Evolutionary conservation across 2,888 invertebrate genomes (phyloP).

Genomic region (Spodoptera exigua): DNA sequence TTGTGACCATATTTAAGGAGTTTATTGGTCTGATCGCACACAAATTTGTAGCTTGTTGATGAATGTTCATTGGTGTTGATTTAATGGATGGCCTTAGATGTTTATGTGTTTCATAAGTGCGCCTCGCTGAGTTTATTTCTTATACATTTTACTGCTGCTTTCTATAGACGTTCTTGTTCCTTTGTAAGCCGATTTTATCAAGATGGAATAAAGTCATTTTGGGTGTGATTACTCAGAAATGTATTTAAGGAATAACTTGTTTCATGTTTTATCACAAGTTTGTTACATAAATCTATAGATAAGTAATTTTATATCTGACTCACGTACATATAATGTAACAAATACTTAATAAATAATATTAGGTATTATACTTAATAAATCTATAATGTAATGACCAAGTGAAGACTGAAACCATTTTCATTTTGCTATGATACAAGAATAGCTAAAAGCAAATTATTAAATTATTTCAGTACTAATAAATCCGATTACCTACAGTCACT

Average conservation of each 20-base stretch:
- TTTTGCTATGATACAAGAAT: neutral
- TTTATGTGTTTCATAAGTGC: conserved; percentile 31
- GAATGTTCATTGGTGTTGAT: conserved; percentile 47
- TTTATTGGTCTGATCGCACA: conserved; percentile 61
- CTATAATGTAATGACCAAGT: too few species aligned
- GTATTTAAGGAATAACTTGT: too few species aligned
- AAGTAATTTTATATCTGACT: too few species aligned
- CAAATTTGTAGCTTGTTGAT: conserved; percentile 61
- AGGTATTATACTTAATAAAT: too few species aligned
- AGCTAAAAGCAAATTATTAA: conserved; percentile 16
- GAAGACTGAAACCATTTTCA: too few species aligned
- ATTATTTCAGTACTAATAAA: conserved; percentile 2
- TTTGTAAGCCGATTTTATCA: too few species aligned
- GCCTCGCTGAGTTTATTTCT: conserved; percentile 21
- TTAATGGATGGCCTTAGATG: conserved; percentile 35
- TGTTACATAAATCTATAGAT: too few species aligned
- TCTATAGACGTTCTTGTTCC: neutral
- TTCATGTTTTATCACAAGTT: too few species aligned
- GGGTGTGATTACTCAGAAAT: too few species aligned
- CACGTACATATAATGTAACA: too few species aligned
- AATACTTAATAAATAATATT: too few species aligned
- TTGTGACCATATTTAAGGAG: conserved; percentile 64
- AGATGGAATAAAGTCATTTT: too few species aligned
- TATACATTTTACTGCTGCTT: conserved; percentile 25
- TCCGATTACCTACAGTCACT: conserved; percentile 30